Evolutionary conservation across 1,140 invertebrate species (phyloP), one percentile per base, ranked within the genome.

Genomic region (Hycleus cichorii): DNA sequence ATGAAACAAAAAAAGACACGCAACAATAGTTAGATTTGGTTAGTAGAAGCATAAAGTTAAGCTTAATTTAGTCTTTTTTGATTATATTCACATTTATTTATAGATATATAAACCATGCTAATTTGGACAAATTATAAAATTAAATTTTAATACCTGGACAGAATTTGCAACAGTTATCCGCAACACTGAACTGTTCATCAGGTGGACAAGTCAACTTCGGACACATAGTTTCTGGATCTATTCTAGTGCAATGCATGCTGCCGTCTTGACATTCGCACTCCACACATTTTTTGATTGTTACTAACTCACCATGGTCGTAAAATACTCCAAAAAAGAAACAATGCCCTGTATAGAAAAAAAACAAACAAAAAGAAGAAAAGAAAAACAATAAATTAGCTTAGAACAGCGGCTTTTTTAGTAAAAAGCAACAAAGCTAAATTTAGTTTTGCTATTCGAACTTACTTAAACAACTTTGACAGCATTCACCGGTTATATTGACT

Each of bases 81-180:
- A 32, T 32, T 32, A 32, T 32, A 18, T 18, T 18, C 18, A 18
- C 18, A 18, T 18, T 18, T 18, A 18, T 18, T 18, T 32, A 32
- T 24, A 39, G 63, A 61, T 58, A 40, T n/a, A 39, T 47, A 48
- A 62, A 47, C 58, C 54, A 47, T 61, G 42, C 40, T 49, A 43
- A 39, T 38, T 43, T 52, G 6, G 11, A 32, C 24, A 32, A 11
- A 10, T 50, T n/a, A n/a, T 18, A 42, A 42, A 26, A 9, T 2
- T 10, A 11, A 42, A 55, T 25, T 12, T 9, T 24, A 39, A 69
- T 80, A 93, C 91, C 91, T 79, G 85, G 86, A 76, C 92, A 95
- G 71, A 91, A 90, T 74, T 90, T 91, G 77, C 91, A 95, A 75
- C 92, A 95, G 72, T 93, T 86, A 49, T 86, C 89, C 25, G 86